Conservation (phyloP, 2,797 vertebrate genomes). For the Cheracebus regulus region DNA sequence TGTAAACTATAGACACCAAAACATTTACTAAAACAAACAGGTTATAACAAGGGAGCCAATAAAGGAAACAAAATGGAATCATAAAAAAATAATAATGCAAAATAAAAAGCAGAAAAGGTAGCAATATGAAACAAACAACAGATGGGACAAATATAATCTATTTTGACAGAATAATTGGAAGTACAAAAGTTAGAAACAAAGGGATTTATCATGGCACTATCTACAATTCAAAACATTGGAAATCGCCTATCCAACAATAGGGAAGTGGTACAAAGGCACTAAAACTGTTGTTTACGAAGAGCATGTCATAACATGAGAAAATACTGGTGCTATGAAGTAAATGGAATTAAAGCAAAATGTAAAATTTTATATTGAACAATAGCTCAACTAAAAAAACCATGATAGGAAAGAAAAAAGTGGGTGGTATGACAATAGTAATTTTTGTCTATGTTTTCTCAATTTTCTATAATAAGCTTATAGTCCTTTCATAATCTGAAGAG, state of each 20-base stretch:
- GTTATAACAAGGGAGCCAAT: slow-evolving; percentile 27
- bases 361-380: slow-evolving; percentile 8
- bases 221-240: neutral
- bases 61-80: neutral
- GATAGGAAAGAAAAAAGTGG: neutral
- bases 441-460: neutral
- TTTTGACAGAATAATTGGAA: slow-evolving; percentile 30
- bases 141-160: neutral
- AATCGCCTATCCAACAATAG: neutral
- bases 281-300: neutral
- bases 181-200: neutral
- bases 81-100: slow-evolving; percentile 9
- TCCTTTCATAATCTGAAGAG: neutral
- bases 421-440: neutral
- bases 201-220: neutral
- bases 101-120: neutral
- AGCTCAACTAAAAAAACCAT: slow-evolving; percentile 11
- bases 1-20: neutral
- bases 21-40: neutral
- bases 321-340: neutral
- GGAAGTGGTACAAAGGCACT: neutral
- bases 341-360: slow-evolving; percentile 24
- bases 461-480: neutral
- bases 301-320: neutral
- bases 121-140: neutral